phyloP scores from a whole-genome alignment of 2,888 invertebrate species.

The Eudemis profundana region DNA sequence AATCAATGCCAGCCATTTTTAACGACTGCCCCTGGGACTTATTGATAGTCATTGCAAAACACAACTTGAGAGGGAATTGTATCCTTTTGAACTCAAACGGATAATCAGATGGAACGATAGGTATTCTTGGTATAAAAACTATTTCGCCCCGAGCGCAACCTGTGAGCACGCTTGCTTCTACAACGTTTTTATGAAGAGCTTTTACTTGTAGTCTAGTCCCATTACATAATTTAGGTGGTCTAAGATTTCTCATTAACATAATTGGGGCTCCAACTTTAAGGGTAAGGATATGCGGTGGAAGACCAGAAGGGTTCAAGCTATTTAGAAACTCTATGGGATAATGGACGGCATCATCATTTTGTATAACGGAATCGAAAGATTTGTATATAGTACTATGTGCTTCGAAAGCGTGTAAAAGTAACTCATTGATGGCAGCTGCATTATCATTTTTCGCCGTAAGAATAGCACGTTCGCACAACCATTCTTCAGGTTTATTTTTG shows the following conservation, averaged over 20 bases:
- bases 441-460: constrained; percentile 12
- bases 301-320: constrained; percentile 40
- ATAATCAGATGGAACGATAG: neutral
- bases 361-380: neutral
- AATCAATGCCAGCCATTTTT: no score
- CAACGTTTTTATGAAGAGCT: constrained; percentile 39
- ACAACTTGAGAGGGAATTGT: neutral
- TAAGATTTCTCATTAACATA: constrained; percentile 52
- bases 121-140: neutral
- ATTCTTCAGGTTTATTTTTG: neutral
- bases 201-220: constrained; percentile 45
- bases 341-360: constrained; percentile 8
- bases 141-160: neutral
- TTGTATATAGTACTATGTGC: neutral
- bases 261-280: constrained; percentile 54
- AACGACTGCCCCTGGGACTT: no score
- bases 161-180: constrained; percentile 40
- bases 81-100: neutral
- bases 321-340: constrained; percentile 22
- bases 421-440: neutral
- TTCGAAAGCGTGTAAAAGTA: neutral
- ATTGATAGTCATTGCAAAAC: no score
- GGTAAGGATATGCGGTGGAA: constrained; percentile 52
- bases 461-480: constrained; percentile 22
- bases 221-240: constrained; percentile 42